These are phyloP conservation scores for Eurypyga helias DNA, from an alignment of 2,113 vertebrate species.

Conservation along the genomic window DNA sequence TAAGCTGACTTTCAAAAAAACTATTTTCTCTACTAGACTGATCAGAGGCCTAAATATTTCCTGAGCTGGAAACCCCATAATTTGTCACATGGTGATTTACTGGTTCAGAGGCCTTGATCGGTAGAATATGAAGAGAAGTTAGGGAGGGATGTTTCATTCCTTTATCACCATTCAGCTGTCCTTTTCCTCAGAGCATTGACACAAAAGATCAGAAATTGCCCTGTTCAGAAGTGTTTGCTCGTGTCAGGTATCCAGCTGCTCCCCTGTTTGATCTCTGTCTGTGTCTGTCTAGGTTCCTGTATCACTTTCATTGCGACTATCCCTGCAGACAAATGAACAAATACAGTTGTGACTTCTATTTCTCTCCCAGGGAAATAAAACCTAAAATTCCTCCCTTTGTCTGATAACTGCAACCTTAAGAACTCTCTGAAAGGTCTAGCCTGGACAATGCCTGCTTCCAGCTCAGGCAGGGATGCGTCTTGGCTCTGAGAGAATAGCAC, in stretches of 20 bases:
- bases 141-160: not conserved
- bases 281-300: not conserved
- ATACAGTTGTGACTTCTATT: not conserved
- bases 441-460: not conserved
- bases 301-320: not conserved
- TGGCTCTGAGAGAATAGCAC: not conserved
- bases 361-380: not conserved
- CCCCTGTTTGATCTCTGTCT: not conserved
- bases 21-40: not conserved
- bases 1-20: constrained; percentile 4
- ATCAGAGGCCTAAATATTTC: not conserved
- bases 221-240: not conserved
- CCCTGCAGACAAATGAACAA: not conserved
- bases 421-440: not conserved
- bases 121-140: not conserved
- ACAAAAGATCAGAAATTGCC: constrained; percentile 16
- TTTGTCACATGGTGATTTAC: not conserved
- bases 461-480: not conserved
- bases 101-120: not conserved
- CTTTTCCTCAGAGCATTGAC: not conserved
- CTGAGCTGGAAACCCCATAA: not conserved
- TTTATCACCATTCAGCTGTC: not conserved
- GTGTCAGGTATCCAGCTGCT: not conserved
- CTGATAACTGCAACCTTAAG: not conserved
- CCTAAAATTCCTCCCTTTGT: not conserved